Evolutionary conservation across 2,113 vertebrate species (phyloP).

Genomic region (Pholis gunnellus): DNA sequence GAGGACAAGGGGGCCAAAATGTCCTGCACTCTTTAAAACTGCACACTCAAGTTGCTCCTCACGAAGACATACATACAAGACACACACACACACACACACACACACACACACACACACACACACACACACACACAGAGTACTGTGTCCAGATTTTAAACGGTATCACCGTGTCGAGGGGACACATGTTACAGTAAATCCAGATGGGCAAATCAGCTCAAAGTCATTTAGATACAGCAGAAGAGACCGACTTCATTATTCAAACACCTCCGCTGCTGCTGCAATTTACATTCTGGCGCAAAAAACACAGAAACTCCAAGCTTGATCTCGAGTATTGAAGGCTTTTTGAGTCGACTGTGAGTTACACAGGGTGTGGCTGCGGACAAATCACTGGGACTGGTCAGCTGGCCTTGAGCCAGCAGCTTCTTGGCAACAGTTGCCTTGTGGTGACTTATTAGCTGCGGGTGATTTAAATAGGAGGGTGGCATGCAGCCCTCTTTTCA

Average conservation of each 20-base stretch:
- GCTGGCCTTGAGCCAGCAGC: slow-evolving; percentile 52
- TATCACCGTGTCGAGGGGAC: not conserved
- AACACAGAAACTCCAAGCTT: not conserved
- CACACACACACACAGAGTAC: not conserved
- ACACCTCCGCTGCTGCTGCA: not conserved
- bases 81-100: too few relatives aligned
- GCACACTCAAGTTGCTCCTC: not conserved
- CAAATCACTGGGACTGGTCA: slow-evolving; percentile 65
- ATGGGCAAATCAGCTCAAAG: slow-evolving; percentile 20
- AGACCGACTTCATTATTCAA: not conserved
- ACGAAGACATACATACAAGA: not conserved
- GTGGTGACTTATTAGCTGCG: slow-evolving; percentile 44
- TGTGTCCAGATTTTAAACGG: slow-evolving; percentile 1
- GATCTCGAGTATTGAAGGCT: slow-evolving; percentile 16
- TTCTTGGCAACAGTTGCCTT: slow-evolving; percentile 27
- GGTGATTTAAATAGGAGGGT: slow-evolving; percentile 34
- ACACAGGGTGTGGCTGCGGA: slow-evolving; percentile 32
- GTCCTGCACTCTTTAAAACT: not conserved
- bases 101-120: not conserved
- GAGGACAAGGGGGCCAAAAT: not conserved
- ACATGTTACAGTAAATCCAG: slow-evolving; percentile 17
- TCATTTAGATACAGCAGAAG: not conserved
- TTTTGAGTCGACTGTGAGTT: slow-evolving; percentile 57
- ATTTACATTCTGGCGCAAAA: not conserved
- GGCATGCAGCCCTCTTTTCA: slow-evolving; percentile 14